These are phyloP conservation scores for Plagodis dolabraria DNA, from an alignment of 2,888 invertebrate species.

Conservation along the genomic window DNA sequence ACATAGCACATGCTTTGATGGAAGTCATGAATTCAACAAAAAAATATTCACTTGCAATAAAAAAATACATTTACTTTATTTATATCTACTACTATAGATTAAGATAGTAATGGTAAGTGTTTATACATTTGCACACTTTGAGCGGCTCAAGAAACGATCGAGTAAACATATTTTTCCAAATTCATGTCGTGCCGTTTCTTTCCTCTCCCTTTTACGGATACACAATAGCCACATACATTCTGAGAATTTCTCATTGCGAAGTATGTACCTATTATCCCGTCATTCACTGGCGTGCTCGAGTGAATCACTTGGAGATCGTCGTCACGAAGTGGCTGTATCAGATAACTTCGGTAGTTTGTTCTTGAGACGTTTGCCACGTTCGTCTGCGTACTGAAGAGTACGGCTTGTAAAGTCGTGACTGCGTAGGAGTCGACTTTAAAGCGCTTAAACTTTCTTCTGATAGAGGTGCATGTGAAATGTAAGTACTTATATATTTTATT, in stretches of 20 bases:
- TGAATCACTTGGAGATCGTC: conserved; percentile 58
- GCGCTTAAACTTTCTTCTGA: conserved; percentile 29
- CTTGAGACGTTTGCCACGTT: conserved; percentile 70
- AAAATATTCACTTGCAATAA: too few species aligned
- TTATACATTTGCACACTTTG: too few species aligned
- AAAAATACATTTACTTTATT: too few species aligned
- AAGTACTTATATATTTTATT: too few species aligned
- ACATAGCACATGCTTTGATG: too few species aligned
- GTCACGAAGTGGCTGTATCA: conserved; percentile 79
- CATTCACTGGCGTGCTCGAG: conserved; percentile 45
- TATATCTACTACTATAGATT: too few species aligned
- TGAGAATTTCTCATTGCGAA: conserved; percentile 5
- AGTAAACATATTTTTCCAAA: too few species aligned
- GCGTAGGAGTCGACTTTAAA: conserved; percentile 65
- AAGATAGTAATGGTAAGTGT: too few species aligned
- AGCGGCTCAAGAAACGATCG: too few species aligned
- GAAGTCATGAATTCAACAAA: too few species aligned
- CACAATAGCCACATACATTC: conserved; percentile 9
- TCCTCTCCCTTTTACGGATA: background rate
- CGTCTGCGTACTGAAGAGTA: conserved; percentile 60
- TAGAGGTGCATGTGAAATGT: conserved; percentile 25
- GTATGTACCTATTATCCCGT: conserved; percentile 24
- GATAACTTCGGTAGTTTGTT: conserved; percentile 81
- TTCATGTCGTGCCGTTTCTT: background rate
- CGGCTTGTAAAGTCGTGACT: conserved; percentile 59